Percentiles rank a stretch among this genome's conserved stretches.
Evolutionary conservation across 1,140 invertebrate genomes (phyloP).

Genomic region (Penaeus indicus): DNA sequence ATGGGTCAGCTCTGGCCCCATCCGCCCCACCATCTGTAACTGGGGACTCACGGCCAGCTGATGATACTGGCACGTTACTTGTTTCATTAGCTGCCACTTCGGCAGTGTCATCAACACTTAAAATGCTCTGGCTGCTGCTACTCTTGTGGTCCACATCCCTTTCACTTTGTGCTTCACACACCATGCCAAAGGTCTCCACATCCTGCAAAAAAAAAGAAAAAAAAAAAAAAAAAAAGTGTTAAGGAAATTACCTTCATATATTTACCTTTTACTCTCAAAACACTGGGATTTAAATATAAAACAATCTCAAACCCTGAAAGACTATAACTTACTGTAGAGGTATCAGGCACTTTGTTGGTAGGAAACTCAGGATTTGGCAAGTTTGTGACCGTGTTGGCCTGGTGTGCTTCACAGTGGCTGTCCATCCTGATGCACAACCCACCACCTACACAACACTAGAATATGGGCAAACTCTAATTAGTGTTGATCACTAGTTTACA

Average conservation of each 20-base stretch:
- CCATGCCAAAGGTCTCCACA: constrained; percentile 61
- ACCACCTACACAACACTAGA: constrained; percentile 62
- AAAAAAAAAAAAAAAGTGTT: not conserved
- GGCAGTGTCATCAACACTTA: constrained; percentile 27
- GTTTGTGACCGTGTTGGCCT: constrained; percentile 64
- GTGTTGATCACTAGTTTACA: not conserved
- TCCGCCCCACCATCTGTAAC: constrained; percentile 27
- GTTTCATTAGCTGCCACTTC: constrained; percentile 21
- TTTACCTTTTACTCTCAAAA: not conserved
- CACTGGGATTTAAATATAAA: not conserved
- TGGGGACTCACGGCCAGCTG: constrained; percentile 46
- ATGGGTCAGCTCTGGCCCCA: constrained; percentile 58
- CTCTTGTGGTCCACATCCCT: constrained; percentile 51
- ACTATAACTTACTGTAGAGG: constrained; percentile 57
- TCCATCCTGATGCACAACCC: constrained; percentile 63
- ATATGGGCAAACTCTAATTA: not conserved
- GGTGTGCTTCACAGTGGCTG: constrained; percentile 64
- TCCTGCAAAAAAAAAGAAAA: not conserved
- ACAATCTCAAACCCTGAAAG: not conserved
- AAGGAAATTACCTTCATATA: not conserved
- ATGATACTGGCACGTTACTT: constrained; percentile 2
- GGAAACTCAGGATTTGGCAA: constrained; percentile 67
- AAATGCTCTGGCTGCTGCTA: constrained; percentile 48
- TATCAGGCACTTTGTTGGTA: constrained; percentile 67
- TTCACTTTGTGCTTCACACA: constrained; percentile 62